Evolutionary conservation across 2,113 vertebrate species (phyloP).

Genomic region (Ammospiza caudacuta): DNA sequence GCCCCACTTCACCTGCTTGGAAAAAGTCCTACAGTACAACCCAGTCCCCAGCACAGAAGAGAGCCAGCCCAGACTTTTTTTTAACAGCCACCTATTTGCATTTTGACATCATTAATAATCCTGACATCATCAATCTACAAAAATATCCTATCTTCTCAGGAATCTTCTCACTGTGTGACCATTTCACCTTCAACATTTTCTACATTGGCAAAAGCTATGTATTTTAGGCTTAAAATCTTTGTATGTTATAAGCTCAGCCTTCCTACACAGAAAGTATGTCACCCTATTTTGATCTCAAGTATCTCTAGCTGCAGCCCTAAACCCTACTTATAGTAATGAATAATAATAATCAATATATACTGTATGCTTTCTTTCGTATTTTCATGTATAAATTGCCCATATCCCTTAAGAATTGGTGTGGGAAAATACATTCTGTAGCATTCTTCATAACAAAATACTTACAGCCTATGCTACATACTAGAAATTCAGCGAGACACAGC

Average conservation of each 20-base stretch:
- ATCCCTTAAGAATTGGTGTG: constrained; percentile 29
- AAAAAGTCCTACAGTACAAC: neutral
- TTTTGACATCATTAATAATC: neutral
- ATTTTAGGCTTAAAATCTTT: neutral
- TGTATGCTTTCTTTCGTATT: constrained; percentile 11
- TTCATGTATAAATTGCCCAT: constrained; percentile 47
- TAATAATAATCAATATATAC: constrained; percentile 46
- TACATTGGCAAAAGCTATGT: neutral
- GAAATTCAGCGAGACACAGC: constrained; percentile 63
- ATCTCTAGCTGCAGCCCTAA: constrained; percentile 6
- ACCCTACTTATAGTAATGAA: constrained; percentile 44
- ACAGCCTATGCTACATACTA: constrained; percentile 58
- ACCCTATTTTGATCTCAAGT: neutral
- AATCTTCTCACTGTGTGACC: rapidly evolving
- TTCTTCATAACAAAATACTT: constrained; percentile 65
- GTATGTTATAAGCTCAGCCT: neutral
- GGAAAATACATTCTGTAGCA: constrained; percentile 41
- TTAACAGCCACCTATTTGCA: neutral
- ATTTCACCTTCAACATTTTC: neutral
- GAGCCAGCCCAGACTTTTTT: neutral
- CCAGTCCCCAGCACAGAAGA: neutral
- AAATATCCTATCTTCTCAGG: neutral
- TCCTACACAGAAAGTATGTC: neutral
- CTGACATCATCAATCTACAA: neutral
- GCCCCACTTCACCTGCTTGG: neutral